Evolutionary conservation across 2,888 invertebrate genomes (phyloP), one percentile per base, ranked within the genome.

Genomic region (Ophioninae sp.): DNA sequence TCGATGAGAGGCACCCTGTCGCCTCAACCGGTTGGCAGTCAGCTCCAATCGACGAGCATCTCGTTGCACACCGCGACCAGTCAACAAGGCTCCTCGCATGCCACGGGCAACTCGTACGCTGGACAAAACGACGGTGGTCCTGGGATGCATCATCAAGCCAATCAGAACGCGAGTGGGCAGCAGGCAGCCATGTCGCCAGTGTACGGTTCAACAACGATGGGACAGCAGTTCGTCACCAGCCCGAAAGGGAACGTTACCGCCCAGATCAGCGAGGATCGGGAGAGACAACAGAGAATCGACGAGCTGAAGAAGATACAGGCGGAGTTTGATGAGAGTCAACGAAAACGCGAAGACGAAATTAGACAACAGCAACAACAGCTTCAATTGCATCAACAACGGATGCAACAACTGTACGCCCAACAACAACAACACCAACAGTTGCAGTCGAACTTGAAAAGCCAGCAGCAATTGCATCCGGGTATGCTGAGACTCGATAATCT

Each of bases 271-370:
- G 94, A 94, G 79, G 93, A 93, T 17, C 90, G 92, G 74, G 94
- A 94, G 86, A 91, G 93, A 85, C 92, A 93, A 62, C 92, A 93
- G 68, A 94, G 94, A 87, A 93, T 94, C 41, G 95, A 95, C 67
- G 95, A 95, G 75, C 92, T 94, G 73, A 93, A 94, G 79, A 92
- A 93, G 73, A 94, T 94, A 61, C 94, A 94, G 86, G 90, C 93
- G 10, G 94, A 94, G 85, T 93, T 93, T 75, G 94, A 94, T 85
- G 94, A 94, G n/a, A 93, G 90, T 70, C 94, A 94, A 85, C 93
- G 93, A 85, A 94, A 93, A 75, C 93, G 94, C 78, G 93, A 93
- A 70, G 93, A 93, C 77, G 93, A 93, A 84, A 88, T 93, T 87
- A 93, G 93, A 90, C 93, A 91, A 17, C 90, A 93, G 90, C 93